Conservation (phyloP, 2,797 vertebrate species). For the Brotula barbata region DNA sequence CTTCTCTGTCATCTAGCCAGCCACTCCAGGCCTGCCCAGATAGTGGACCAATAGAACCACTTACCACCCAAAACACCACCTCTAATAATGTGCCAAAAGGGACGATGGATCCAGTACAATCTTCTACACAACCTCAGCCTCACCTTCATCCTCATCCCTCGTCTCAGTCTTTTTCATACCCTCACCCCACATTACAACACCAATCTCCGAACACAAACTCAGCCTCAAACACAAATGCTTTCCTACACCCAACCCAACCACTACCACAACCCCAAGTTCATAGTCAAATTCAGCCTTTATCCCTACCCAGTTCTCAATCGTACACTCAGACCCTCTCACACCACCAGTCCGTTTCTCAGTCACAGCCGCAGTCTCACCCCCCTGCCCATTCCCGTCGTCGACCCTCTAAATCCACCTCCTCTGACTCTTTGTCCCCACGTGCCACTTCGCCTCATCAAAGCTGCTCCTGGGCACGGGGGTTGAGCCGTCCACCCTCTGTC, state of each 20-base stretch:
- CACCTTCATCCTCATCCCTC: constrained; percentile 35
- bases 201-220: constrained; percentile 46
- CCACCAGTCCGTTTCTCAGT: constrained; percentile 40
- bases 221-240: constrained; percentile 40
- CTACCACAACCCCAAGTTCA: constrained; percentile 38
- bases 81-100: constrained; percentile 58
- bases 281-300: constrained; percentile 41
- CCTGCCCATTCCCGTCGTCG: constrained; percentile 38
- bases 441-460: constrained; percentile 76
- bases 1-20: constrained; percentile 58
- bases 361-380: constrained; percentile 47
- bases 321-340: constrained; percentile 43
- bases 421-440: constrained; percentile 72
- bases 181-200: constrained; percentile 26
- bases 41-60: constrained; percentile 36
- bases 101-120: constrained; percentile 21
- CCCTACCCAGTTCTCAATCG: constrained; percentile 54
- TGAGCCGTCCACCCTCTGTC: constrained; percentile 88
- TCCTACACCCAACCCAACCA: constrained; percentile 46
- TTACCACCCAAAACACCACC: constrained; percentile 41
- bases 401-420: constrained; percentile 82
- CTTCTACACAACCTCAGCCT: constrained; percentile 50
- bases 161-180: constrained; percentile 45
- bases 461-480: constrained; percentile 86
- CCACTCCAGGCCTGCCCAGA: constrained; percentile 55